These are phyloP conservation scores for Sinocyclocheilus rhinocerous DNA, from an alignment of 2,113 vertebrate genomes.

Conservation along the genomic window DNA sequence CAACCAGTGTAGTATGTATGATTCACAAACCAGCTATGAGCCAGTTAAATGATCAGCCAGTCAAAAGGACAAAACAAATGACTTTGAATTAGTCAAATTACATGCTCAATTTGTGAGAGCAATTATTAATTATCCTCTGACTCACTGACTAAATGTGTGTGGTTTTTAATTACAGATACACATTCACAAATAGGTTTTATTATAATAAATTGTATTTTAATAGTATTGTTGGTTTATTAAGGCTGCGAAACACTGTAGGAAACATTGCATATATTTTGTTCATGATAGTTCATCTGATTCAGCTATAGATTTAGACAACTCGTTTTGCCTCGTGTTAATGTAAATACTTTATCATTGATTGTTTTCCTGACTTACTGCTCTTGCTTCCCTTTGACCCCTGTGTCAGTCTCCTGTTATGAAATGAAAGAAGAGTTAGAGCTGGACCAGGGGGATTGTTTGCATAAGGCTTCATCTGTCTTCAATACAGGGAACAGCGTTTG, in stretches of 20 bases:
- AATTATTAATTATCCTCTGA: background rate
- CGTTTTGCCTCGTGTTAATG: background rate
- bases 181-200: background rate
- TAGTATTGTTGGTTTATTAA: background rate
- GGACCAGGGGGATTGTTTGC: slow-evolving; percentile 11
- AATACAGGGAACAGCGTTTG: slow-evolving; percentile 9
- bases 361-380: background rate
- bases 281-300: background rate
- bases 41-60: background rate
- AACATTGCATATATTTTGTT: background rate
- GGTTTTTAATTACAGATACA: background rate
- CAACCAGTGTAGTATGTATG: background rate
- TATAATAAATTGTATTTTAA: background rate
- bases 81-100: background rate
- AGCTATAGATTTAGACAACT: background rate
- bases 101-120: background rate
- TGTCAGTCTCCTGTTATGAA: background rate
- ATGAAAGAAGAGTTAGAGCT: background rate
- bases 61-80: background rate
- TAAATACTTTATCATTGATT: background rate
- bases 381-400: background rate
- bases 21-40: background rate
- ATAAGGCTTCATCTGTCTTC: slow-evolving; percentile 21
- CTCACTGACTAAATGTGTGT: background rate
- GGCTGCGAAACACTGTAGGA: background rate